These are phyloP conservation scores for Melanerpes aurifrons DNA, from an alignment of 2,113 vertebrate species.

Conservation along the genomic window DNA sequence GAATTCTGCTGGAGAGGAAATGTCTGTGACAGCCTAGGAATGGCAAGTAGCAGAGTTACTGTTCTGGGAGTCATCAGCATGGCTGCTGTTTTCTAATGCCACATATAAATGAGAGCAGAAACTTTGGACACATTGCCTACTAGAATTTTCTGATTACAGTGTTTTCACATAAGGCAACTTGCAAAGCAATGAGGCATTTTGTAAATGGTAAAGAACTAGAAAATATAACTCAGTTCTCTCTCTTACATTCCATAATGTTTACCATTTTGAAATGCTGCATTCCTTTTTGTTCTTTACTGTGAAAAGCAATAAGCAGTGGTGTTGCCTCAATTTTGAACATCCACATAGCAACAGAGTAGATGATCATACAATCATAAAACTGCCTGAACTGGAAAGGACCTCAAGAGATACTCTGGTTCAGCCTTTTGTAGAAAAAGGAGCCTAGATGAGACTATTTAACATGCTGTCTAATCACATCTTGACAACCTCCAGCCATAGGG, in stretches of 20 bases:
- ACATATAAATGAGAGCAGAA: background rate
- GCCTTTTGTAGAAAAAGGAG: background rate
- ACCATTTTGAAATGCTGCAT: background rate
- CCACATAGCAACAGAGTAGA: background rate
- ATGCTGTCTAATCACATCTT: background rate
- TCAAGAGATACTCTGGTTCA: background rate
- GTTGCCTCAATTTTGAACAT: background rate
- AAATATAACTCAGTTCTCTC: background rate
- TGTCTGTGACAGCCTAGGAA: background rate
- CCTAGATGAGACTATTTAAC: background rate
- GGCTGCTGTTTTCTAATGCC: constrained; percentile 11
- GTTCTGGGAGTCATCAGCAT: background rate
- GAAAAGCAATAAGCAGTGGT: background rate
- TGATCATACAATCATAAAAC: too few species aligned
- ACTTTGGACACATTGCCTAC: background rate
- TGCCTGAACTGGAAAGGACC: background rate
- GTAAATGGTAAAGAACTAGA: background rate
- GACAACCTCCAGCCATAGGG: background rate
- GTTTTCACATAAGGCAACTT: background rate
- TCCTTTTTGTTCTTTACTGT: background rate
- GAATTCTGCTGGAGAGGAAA: constrained; percentile 8
- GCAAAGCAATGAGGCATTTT: background rate
- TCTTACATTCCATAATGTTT: background rate
- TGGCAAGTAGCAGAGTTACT: background rate
- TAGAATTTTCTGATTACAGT: background rate